Evolutionary conservation across 2,113 vertebrate genomes (phyloP), one percentile per base, ranked within the genome.

Genomic region (Fregata magnificens): DNA sequence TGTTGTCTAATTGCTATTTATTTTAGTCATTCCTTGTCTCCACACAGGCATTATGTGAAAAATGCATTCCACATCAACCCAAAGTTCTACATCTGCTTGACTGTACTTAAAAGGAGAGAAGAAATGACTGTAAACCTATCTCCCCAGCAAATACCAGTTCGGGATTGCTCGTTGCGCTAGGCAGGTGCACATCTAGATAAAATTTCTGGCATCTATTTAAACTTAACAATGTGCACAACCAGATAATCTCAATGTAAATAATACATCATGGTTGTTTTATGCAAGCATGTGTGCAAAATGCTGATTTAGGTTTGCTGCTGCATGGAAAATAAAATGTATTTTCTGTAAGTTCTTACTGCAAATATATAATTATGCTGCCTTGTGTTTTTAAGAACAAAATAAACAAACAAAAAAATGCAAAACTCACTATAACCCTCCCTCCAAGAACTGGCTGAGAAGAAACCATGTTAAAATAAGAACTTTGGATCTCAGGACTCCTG

Each of bases 191-290:
- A 76, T 96, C 95, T 95, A 98, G 98, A 98, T 98, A 98, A 96
- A 97, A 98, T 98, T 98, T 98, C 98, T 98, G 98, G 98, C 98
- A 98, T 98, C 98, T 98, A 98, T 98, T 98, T 98, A 98, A 98
- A 98, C 98, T 98, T 95, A 97, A 97, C 97, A 98, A 89, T 97
- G 97, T 96, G 98, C 97, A 98, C 97, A 96, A 97, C 16, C 94
- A 97, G 97, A 95, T 97, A 94, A 98, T 98, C 97, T 97, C 98
- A 97, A 94, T 97, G 98, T 98, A 97, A 98, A 98, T 98, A 98
- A 97, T 97, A 97, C 96, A 97, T 89, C 84, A 59, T 50, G 96
- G 94, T 70, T 42, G 81, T 77, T 93, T 96, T 93, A 85, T 65
- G 91, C 94, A 88, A 97, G 86, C 45, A 7, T 18, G 58, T 7